These are phyloP conservation scores for Chlorospingus flavigularis DNA, from an alignment of 2,797 vertebrate species.

Conservation along the genomic window DNA sequence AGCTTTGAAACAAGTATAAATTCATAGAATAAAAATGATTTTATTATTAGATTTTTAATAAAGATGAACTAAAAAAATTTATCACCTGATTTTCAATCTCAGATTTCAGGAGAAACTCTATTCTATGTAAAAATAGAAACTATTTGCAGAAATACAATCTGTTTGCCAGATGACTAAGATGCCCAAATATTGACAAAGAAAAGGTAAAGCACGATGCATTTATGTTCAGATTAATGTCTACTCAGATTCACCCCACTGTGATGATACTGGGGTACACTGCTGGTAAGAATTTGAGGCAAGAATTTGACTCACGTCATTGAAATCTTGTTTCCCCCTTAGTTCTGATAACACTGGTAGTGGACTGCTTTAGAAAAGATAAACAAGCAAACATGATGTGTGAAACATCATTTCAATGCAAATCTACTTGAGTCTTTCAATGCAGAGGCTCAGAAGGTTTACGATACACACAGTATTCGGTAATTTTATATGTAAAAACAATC, in stretches of 20 bases:
- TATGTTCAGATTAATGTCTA: not conserved
- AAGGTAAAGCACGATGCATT: not conserved
- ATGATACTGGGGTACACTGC: not conserved
- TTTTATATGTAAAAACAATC: slow-evolving; percentile 77
- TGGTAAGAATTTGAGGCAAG: not conserved
- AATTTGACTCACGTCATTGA: not conserved
- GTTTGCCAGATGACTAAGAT: not conserved
- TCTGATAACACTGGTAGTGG: not conserved
- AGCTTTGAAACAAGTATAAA: not conserved
- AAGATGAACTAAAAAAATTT: not conserved
- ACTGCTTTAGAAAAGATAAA: slow-evolving; percentile 24
- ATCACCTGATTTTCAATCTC: not conserved
- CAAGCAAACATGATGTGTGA: slow-evolving; percentile 40
- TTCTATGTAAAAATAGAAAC: not conserved
- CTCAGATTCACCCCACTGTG: not conserved
- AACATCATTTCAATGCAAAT: slow-evolving; percentile 52
- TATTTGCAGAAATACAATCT: not conserved
- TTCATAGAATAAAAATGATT: not conserved
- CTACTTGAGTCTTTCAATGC: slow-evolving; percentile 56
- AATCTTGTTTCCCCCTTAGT: not conserved
- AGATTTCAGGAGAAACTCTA: not conserved
- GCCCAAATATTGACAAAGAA: not conserved
- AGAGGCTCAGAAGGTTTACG: slow-evolving; percentile 64
- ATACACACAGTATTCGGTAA: slow-evolving; percentile 84
- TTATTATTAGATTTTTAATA: not conserved